Percentiles rank a stretch among this genome's conserved stretches.
Conservation (phyloP, 2,888 invertebrate genomes). For the Xanthorhoe spadicearia region DNA sequence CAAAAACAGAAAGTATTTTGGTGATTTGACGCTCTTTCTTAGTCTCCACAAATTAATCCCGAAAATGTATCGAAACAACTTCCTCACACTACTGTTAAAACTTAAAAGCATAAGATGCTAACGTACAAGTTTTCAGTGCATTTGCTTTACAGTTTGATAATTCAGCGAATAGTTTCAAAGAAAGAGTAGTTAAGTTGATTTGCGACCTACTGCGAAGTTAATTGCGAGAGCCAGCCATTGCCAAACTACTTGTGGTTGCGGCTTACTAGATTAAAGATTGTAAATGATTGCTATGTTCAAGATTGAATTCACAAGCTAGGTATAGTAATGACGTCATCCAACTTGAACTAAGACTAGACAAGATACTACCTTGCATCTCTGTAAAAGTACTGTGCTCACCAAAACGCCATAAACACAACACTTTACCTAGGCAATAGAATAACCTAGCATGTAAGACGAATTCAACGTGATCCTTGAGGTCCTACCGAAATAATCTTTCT, state of each 20-base stretch:
- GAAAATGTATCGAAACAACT: neutral
- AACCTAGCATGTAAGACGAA: too few relatives aligned
- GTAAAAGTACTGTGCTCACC: too few relatives aligned
- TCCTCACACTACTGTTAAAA: neutral
- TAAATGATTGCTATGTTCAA: constrained; percentile 26
- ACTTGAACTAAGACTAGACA: too few relatives aligned
- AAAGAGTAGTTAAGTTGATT: constrained; percentile 49
- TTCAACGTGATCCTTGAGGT: too few relatives aligned
- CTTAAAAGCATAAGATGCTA: constrained; percentile 30
- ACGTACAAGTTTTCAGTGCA: constrained; percentile 44
- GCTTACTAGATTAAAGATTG: constrained; percentile 34
- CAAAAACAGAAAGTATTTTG: too few relatives aligned
- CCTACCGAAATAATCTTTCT: too few relatives aligned
- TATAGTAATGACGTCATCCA: constrained; percentile 1
- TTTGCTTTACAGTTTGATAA: constrained; percentile 42
- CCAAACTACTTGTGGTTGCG: constrained; percentile 36
- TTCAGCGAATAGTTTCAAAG: constrained; percentile 42
- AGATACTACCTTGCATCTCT: too few relatives aligned
- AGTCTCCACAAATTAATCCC: too few relatives aligned
- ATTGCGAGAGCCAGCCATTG: constrained; percentile 37
- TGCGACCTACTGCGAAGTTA: constrained; percentile 42
- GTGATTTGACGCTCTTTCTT: too few relatives aligned
- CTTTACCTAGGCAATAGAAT: too few relatives aligned
- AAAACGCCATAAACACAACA: too few relatives aligned
- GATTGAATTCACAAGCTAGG: constrained; percentile 14